Evolutionary conservation across 2,888 invertebrate genomes (phyloP), one percentile per base, ranked within the genome.

Genomic region (Lacanobia wlatinum): DNA sequence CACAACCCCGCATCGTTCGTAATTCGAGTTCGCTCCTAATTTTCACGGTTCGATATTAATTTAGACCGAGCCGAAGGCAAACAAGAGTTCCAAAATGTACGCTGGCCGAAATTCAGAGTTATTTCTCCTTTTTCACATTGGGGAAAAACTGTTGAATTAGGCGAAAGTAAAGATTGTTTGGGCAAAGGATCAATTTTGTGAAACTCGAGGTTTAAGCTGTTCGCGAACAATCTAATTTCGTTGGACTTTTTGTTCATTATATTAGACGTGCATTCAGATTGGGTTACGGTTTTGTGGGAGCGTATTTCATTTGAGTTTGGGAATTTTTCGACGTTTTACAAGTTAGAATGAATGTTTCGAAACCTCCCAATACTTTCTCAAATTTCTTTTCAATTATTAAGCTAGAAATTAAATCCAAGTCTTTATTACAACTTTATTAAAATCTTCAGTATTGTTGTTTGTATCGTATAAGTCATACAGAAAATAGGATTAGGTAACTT

Each of bases 91-190:
- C 78, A 83, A 90, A 91, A 88, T 87, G 85, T 87, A 82, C 85
- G 83, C 78, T 72, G 58, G 58, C 82, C 81, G 72, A 84, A 89
- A 88, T 87, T 87, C 85, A 75, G 82, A 88, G 84, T 86, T 87
- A 88, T 90, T 90, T 85, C 87, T 87, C 85, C 82, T 86, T 87
- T 88, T 87, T 87, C 85, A 78, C 76, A 74, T 73, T 52, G 78
- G 82, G 82, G 86, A 88, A 90, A 91, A 91, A 90, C 87, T 90
- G 91, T 90, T 90, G 89, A 92, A 89, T 88, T 90, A 91, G 87
- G 85, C 79, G 87, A 88, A 89, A 90, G 88, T 87, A 86, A 90
- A 91, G 90, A 91, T 88, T 91, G 90, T 90, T 91, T 90, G 88
- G 85, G 87, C 77, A 83, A 89, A 85, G 87, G 87, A 90, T 90